These are phyloP conservation scores for Pseudobourletiella spinata DNA, from an alignment of 1,140 invertebrate species.

Conservation along the genomic window DNA sequence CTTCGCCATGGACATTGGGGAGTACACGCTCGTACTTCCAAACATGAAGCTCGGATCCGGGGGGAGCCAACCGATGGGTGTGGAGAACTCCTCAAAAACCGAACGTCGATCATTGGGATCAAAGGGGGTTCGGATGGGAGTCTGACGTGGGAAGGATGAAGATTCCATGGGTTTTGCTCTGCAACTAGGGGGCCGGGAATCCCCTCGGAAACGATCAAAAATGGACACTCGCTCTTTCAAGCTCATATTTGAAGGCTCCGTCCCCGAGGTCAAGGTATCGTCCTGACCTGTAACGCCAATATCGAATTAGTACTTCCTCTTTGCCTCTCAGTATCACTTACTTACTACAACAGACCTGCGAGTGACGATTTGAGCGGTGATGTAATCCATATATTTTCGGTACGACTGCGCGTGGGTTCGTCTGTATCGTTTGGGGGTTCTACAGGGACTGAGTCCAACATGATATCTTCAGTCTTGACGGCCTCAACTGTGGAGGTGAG, in stretches of 20 bases:
- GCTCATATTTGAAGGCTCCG: slow-evolving; percentile 20
- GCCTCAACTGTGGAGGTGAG: slow-evolving; percentile 16
- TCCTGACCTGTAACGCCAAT: no score
- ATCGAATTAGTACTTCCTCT: no score
- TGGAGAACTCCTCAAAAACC: slow-evolving; percentile 2
- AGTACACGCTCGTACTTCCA: neutral
- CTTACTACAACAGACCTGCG: no score
- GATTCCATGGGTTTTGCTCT: neutral
- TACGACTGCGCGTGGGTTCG: no score
- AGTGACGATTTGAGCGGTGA: no score
- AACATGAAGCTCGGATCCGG: neutral
- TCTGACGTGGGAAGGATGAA: neutral
- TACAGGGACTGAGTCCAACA: neutral
- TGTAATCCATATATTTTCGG: no score
- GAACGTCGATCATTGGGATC: neutral
- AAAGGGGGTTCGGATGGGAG: neutral
- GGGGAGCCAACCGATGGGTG: neutral
- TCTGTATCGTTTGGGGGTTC: neutral
- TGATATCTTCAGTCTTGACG: slow-evolving; percentile 10
- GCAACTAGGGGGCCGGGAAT: neutral
- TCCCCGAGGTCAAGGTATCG: no score
- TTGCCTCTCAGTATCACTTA: no score
- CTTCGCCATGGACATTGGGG: neutral
- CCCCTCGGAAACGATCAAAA: slow-evolving; percentile 16
- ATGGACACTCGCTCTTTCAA: slow-evolving; percentile 23